Conservation (phyloP, 2,888 invertebrate species). For the Tinea pellionella region DNA sequence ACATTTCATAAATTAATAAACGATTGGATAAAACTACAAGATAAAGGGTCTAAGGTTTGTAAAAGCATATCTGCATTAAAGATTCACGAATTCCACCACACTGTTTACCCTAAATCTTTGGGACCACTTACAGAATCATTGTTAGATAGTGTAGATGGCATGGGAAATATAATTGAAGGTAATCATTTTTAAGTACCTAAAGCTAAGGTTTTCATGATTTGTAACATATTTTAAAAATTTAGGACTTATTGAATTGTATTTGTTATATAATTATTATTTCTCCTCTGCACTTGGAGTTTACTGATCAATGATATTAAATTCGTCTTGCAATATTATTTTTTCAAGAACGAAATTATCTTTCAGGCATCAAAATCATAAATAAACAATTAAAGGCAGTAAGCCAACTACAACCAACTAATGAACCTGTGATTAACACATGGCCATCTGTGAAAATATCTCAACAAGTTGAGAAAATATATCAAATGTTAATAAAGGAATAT, state of each 20-base stretch:
- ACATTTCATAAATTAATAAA: constrained; percentile 36
- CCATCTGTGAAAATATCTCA: constrained; percentile 35
- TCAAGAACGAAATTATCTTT: no score
- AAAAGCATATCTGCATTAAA: constrained; percentile 39
- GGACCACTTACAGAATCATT: constrained; percentile 37
- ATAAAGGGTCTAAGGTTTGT: constrained; percentile 41
- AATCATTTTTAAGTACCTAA: constrained; percentile 15
- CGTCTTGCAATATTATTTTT: no score
- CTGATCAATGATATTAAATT: no score
- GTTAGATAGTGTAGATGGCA: constrained; percentile 30
- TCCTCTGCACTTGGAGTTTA: no score
- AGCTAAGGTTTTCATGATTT: no score
- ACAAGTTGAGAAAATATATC: constrained; percentile 28
- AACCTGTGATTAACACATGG: constrained; percentile 52
- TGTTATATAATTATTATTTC: no score
- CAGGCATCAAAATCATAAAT: constrained; percentile 37
- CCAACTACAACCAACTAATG: constrained; percentile 32
- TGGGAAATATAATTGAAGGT: constrained; percentile 43
- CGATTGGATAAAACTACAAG: constrained; percentile 42
- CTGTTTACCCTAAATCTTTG: constrained; percentile 44
- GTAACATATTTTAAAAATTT: no score
- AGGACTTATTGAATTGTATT: no score
- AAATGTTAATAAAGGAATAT: constrained; percentile 35
- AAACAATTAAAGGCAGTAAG: constrained; percentile 40
- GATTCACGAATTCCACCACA: constrained; percentile 40